Evolutionary conservation across 2,888 invertebrate species (phyloP), one percentile per base, ranked within the genome.

Genomic region (Suillia variegata): DNA sequence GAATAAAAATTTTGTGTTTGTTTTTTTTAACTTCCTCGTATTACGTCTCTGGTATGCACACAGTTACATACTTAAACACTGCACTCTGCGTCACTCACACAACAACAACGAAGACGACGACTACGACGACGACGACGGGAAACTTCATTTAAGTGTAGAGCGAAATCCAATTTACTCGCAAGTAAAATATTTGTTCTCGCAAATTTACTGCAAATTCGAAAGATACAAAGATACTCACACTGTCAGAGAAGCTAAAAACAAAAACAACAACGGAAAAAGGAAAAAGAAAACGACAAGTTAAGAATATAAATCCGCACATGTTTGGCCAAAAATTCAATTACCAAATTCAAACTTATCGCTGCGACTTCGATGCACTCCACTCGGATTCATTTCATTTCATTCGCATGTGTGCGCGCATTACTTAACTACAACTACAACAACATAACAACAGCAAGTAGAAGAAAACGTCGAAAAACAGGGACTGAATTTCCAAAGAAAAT

Each of bases 151-250:
- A 20, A 18, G 45, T 4, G 45, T 18, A 50, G 45, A 51, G n/a
- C n/a, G 62, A 67, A 69, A 67, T 65, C 62, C 63, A 67, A 69
- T 67, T 69, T 68, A 58, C 62, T 60, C 56, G 48, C 58, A 63
- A 69, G 65, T 63, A 67, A 68, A 69, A 69, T 69, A 69, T 69
- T 69, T 68, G 65, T 63, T 33, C 59, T 58, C 60, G n/a, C 58
- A 66, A 67, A 69, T 68, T 68, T 69, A 68, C 66, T 65, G 62
- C 66, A 67, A 65, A 67, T 67, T 67, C 62, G 45, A 50, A 24
- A 54, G 18, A 55, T 61, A 48, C 52, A 57, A 13, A 45, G 52
- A 15, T 58, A 64, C 59, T 58, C 52, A 54, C 54, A 45, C 62
- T 57, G 50, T 2, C 54, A 53, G 45, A 49, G 20, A 52, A 17